Percentiles rank a stretch among this genome's conserved stretches.
Evolutionary conservation across 2,797 vertebrate genomes (phyloP).

Genomic region (Todus mexicanus): DNA sequence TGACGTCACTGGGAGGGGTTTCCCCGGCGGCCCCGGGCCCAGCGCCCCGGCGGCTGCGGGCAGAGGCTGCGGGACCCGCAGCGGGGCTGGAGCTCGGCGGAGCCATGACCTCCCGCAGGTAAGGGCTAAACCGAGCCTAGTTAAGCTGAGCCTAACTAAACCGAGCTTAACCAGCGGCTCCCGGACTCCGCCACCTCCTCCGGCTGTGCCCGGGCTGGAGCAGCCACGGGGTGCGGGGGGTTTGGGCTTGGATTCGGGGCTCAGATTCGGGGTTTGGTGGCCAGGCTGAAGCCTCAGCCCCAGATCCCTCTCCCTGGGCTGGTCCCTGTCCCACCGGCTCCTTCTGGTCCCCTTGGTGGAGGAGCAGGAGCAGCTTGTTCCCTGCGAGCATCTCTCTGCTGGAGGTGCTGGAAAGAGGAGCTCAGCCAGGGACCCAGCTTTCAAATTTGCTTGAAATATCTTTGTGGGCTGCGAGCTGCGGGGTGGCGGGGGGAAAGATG

Average conservation of each 20-base stretch:
- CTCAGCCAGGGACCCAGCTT: not conserved
- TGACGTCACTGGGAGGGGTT: not conserved
- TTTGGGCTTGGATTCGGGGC: too few species aligned
- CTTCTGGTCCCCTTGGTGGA: too few species aligned
- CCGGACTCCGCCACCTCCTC: not conserved
- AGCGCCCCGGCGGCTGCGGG: not conserved
- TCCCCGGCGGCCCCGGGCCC: not conserved
- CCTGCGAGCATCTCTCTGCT: not conserved
- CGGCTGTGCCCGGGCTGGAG: not conserved
- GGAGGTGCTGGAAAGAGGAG: not conserved
- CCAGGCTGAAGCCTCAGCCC: not conserved
- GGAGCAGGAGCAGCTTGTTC: not conserved
- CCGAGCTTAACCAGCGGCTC: too few species aligned
- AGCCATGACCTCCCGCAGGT: constrained; percentile 86
- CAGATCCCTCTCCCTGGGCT: too few species aligned
- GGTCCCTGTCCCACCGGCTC: not conserved
- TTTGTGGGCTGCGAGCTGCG: not conserved
- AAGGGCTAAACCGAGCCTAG: constrained; percentile 18
- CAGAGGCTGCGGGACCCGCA: not conserved
- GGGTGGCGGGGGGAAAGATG: too few species aligned
- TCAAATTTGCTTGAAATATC: not conserved
- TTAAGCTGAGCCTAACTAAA: not conserved
- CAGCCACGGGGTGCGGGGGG: not conserved
- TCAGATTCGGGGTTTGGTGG: not conserved
- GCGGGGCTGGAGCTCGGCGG: not conserved